Conservation (phyloP, 1,140 invertebrate species). For the Tigriopus japonicus region DNA sequence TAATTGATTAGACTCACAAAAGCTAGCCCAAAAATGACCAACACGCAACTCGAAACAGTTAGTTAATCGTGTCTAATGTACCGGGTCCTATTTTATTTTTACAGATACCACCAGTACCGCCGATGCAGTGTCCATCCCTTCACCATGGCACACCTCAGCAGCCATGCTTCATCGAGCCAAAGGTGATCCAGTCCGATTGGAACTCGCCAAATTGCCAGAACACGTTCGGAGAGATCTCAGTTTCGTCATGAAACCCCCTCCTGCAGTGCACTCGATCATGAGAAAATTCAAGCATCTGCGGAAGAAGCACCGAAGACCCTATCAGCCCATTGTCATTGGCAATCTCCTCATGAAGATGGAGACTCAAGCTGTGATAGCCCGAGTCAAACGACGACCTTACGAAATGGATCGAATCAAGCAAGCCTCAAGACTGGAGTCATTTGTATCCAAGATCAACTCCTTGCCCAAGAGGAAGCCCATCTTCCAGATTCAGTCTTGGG, state of each 20-base stretch:
- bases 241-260: conserved; percentile 1
- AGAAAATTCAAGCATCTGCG: neutral
- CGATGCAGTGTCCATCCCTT: no score
- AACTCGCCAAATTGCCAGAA: no score
- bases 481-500: neutral
- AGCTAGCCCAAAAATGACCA: no score
- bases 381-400: neutral
- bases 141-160: no score
- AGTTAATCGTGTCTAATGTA: no score
- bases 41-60: no score
- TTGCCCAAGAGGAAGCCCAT: neutral
- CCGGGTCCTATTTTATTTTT: no score
- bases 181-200: no score
- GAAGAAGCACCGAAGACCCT: neutral
- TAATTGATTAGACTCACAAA: no score
- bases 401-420: neutral
- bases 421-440: neutral
- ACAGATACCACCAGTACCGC: no score
- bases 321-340: neutral
- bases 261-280: neutral
- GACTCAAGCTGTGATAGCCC: neutral
- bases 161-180: no score
- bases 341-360: neutral
- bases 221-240: neutral
- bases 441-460: neutral